Evolutionary conservation across 1,140 invertebrate species (phyloP).

Genomic region (Cataglyphis hispanica): DNA sequence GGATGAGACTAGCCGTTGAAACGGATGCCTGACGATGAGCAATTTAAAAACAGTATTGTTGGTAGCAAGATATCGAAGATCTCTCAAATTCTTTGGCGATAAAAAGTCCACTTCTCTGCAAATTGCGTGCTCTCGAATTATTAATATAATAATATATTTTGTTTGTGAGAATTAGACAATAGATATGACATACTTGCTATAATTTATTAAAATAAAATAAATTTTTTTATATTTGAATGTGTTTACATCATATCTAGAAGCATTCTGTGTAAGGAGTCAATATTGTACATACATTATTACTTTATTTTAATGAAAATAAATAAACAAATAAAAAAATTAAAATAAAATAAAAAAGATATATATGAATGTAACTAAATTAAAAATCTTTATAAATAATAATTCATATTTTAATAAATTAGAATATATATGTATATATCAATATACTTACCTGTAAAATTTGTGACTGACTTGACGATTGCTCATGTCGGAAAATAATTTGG

Average conservation of each 20-base stretch:
- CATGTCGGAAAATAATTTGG: conserved; percentile 82
- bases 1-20: conserved; percentile 86
- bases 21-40: conserved; percentile 86
- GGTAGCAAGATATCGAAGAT: conserved; percentile 72
- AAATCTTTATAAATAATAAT: no score
- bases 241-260: no score
- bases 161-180: no score
- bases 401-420: no score
- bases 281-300: not conserved
- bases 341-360: not conserved
- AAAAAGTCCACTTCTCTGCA: conserved; percentile 80
- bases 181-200: no score
- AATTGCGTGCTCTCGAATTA: conserved; percentile 53
- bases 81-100: conserved; percentile 71
- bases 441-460: conserved; percentile 80
- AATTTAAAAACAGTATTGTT: conserved; percentile 82
- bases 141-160: conserved; percentile 3
- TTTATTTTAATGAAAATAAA: not conserved
- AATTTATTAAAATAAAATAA: not conserved
- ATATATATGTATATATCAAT: not conserved
- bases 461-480: conserved; percentile 65
- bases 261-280: no score
- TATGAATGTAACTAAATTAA: no score
- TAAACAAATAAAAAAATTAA: not conserved
- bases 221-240: no score